Percentiles rank a stretch among this genome's conserved stretches.
phyloP scores from a whole-genome alignment of 2,888 invertebrate genomes.

The Watsonalla cultraria region DNA sequence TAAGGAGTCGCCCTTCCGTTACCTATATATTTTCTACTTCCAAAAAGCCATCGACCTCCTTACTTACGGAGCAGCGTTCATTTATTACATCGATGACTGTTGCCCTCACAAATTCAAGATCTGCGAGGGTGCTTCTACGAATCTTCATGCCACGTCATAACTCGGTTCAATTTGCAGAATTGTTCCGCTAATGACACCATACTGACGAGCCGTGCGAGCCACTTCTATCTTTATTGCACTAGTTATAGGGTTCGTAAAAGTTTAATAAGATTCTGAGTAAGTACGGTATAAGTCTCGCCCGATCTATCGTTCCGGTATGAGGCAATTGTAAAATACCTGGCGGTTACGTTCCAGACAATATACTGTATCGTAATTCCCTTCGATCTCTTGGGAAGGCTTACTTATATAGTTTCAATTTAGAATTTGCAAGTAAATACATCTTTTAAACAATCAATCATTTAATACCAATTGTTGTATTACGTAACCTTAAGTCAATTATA shows the following conservation, averaged over 20 bases:
- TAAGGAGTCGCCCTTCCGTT: too few species aligned
- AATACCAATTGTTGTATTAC: too few species aligned
- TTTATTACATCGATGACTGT: slow-evolving; percentile 31
- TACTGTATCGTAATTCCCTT: neutral
- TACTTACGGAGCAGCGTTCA: slow-evolving; percentile 18
- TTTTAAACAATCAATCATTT: too few species aligned
- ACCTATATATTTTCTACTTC: neutral
- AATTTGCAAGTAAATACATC: too few species aligned
- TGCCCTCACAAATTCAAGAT: slow-evolving; percentile 23
- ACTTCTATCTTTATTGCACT: slow-evolving; percentile 24
- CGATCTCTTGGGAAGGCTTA: neutral
- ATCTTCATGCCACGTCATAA: slow-evolving; percentile 27
- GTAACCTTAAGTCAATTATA: too few species aligned
- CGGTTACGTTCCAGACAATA: slow-evolving; percentile 13
- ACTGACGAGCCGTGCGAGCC: slow-evolving; percentile 17
- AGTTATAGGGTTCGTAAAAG: slow-evolving; percentile 25
- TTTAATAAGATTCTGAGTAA: slow-evolving; percentile 17
- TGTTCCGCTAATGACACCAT: slow-evolving; percentile 34
- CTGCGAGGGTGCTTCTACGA: slow-evolving; percentile 6
- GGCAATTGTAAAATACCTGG: slow-evolving; percentile 20
- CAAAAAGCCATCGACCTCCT: slow-evolving; percentile 21
- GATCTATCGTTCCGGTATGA: slow-evolving; percentile 17
- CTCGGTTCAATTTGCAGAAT: slow-evolving; percentile 41
- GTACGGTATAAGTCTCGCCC: slow-evolving; percentile 9
- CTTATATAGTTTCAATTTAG: too few species aligned